These are phyloP conservation scores for Macroteleia sp. DNA, from an alignment of 2,888 invertebrate genomes.

Conservation along the genomic window DNA sequence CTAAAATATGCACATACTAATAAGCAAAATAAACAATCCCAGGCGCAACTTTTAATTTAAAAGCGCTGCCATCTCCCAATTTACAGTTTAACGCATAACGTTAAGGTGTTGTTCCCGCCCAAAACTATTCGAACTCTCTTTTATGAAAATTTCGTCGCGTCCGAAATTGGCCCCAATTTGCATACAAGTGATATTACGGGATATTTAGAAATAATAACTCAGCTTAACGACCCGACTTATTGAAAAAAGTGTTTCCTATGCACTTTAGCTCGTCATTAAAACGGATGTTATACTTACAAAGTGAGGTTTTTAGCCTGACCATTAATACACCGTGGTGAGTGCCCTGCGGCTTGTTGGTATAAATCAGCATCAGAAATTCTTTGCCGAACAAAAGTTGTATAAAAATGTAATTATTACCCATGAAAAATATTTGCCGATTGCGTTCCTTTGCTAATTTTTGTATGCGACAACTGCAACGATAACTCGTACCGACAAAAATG, in stretches of 20 bases:
- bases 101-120: slow-evolving; percentile 42
- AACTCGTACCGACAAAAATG: slow-evolving; percentile 46
- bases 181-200: slow-evolving; percentile 54
- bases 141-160: slow-evolving; percentile 50
- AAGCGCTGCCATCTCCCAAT: slow-evolving; percentile 43
- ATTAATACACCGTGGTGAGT: too few species aligned
- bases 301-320: slow-evolving; percentile 7
- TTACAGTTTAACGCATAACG: slow-evolving; percentile 54
- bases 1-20: slow-evolving; percentile 57
- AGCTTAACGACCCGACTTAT: slow-evolving; percentile 45
- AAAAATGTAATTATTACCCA: too few species aligned
- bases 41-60: slow-evolving; percentile 40
- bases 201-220: slow-evolving; percentile 54
- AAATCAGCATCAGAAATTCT: too few species aligned
- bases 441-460: slow-evolving; percentile 1
- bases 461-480: slow-evolving; percentile 13
- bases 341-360: too few species aligned
- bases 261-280: slow-evolving; percentile 49
- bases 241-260: slow-evolving; percentile 46
- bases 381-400: too few species aligned
- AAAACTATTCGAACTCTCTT: slow-evolving; percentile 7
- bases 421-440: background rate
- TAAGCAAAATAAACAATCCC: slow-evolving; percentile 55
- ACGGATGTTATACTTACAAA: slow-evolving; percentile 24
- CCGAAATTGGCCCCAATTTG: slow-evolving; percentile 43